These are phyloP conservation scores for Micrastur ruficollis DNA, from an alignment of 2,797 vertebrate genomes.

Conservation along the genomic window DNA sequence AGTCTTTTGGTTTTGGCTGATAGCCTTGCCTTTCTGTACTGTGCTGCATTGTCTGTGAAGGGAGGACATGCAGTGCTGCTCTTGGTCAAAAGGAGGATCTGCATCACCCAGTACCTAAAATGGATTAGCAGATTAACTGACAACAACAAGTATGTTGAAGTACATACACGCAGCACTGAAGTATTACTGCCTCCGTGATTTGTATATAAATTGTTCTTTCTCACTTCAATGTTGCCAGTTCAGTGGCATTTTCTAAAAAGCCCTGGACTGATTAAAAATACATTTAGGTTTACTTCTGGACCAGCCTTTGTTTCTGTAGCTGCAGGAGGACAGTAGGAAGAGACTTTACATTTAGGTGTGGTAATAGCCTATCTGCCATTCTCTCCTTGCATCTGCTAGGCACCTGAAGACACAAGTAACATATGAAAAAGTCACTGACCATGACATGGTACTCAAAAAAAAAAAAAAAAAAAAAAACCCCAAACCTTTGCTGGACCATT, in stretches of 20 bases:
- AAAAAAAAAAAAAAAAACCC: background rate
- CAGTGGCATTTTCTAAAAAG: background rate
- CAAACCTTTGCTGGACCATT: background rate
- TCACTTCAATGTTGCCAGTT: background rate
- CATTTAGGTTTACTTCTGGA: background rate
- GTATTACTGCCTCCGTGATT: background rate
- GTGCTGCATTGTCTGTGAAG: background rate
- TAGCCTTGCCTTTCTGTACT: background rate
- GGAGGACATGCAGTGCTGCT: background rate
- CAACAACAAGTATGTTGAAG: background rate
- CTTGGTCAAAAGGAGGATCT: background rate
- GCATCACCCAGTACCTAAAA: background rate
- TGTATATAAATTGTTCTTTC: background rate
- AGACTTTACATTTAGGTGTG: background rate
- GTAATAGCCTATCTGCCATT: background rate
- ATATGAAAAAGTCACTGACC: background rate
- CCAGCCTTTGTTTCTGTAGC: conserved; percentile 8
- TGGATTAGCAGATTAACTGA: background rate
- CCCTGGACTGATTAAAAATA: background rate
- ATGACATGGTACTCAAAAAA: background rate
- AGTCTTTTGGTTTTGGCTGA: background rate
- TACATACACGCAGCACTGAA: background rate
- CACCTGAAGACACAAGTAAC: conserved; percentile 51
- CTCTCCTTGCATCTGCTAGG: conserved; percentile 33
- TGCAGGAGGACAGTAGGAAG: background rate